These are phyloP conservation scores for Clytia hemisphaerica DNA, from an alignment of 30 jellyfish, hydroid and myxozoan genomes.

Conservation along the genomic window DNA sequence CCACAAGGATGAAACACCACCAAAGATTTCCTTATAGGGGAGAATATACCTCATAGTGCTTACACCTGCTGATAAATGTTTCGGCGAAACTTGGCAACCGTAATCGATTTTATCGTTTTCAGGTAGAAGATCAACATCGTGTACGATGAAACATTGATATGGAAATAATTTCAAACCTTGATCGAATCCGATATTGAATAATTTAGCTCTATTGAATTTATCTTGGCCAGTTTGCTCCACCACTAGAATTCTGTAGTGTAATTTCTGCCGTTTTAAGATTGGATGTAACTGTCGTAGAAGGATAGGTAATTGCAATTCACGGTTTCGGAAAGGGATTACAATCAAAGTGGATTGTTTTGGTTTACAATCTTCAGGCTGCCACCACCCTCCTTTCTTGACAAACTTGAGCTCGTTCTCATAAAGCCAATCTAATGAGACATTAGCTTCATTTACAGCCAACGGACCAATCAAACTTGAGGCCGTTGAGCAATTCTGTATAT, in stretches of 20 bases:
- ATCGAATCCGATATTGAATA: constrained; percentile 74
- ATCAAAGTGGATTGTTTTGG: constrained; percentile 48
- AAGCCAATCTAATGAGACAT: constrained; percentile 10
- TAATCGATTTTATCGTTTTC: constrained; percentile 73
- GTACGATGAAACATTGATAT: constrained; percentile 72
- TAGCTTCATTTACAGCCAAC: background rate
- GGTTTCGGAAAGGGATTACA: constrained; percentile 68
- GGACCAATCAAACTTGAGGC: constrained; percentile 32
- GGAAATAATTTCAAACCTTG: constrained; percentile 46
- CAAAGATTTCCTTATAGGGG: constrained; percentile 34
- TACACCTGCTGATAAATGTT: constrained; percentile 84
- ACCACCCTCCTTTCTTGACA: constrained; percentile 53
- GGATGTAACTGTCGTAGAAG: constrained; percentile 78
- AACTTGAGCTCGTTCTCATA: constrained; percentile 14
- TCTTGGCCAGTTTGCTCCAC: constrained; percentile 54
- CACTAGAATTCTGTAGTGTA: constrained; percentile 61
- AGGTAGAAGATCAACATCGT: constrained; percentile 88
- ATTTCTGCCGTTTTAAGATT: constrained; percentile 54
- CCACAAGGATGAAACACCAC: constrained; percentile 27
- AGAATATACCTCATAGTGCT: constrained; percentile 51
- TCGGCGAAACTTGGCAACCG: constrained; percentile 77
- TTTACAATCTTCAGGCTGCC: constrained; percentile 46
- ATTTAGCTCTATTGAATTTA: constrained; percentile 79
- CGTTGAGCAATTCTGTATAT: no score
- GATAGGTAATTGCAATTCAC: constrained; percentile 50